Evolutionary conservation across 1,140 invertebrate genomes (phyloP), one percentile per base, ranked within the genome.

Genomic region (Gyrodactylus bullatarudis): DNA sequence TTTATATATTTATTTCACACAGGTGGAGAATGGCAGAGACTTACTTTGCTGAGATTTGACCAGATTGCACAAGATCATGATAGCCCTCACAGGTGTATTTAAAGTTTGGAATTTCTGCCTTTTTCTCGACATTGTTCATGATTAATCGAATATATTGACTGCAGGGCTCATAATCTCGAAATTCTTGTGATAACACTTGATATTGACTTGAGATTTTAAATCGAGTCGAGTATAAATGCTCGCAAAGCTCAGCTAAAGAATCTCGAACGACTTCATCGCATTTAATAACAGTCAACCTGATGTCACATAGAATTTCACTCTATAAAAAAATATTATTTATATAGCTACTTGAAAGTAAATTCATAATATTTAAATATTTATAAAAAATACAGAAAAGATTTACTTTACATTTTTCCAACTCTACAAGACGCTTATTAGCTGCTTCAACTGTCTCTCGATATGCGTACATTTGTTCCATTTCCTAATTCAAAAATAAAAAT

Each of bases 391-490:
- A n/a, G n/a, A n/a, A n/a, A n/a, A n/a, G n/a, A n/a, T n/a, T n/a
- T n/a, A 71, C 70, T 26, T 71, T 71, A 20, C 24, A 23, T 24
- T 71, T 71, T 23, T 71, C 70, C 21, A 71, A 71, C n/a, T 71
- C 70, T 24, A 71, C 24, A 1, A 71, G 24, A 20, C 24, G 21
- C 20, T 71, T 71, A 71, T 71, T 71, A 1, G 70, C 70, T 23
- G 21, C 24, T 71, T 71, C 70, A 1, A 71, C 70, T 1, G 70
- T 23, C 23, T 71, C 70, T n/a, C 24, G 21, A 71, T 71, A 71
- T 23, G 70, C 21, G 24, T 71, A 71, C 70, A 71, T 71, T 71
- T 71, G 70, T 26, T 71, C 70, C 2, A 71, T 71, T 71, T 71
- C 70, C 70, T 71, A n/a, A 23, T 23, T 23, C 20, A 71, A 23